These are phyloP conservation scores for Oxyruncus cristatus DNA, from an alignment of 2,113 vertebrate genomes.

Conservation along the genomic window DNA sequence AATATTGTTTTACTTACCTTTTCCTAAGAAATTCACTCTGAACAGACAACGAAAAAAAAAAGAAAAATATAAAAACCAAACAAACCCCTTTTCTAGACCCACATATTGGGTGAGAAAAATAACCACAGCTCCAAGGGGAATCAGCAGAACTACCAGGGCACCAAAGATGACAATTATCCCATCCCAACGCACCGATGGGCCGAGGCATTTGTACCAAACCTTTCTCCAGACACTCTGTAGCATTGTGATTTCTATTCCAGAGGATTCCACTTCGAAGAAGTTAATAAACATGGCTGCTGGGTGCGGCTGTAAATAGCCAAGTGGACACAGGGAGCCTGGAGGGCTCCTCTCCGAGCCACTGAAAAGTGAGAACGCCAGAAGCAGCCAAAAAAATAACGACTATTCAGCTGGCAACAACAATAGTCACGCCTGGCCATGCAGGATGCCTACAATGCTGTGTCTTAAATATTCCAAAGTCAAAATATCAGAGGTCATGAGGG, in stretches of 20 bases:
- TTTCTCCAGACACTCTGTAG: background rate
- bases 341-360: background rate
- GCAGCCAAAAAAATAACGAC: background rate
- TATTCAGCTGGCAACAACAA: slow-evolving; percentile 55
- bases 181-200: rapidly evolving
- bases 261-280: background rate
- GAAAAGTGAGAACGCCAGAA: slow-evolving; percentile 19
- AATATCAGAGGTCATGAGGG: background rate
- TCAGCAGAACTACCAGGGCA: background rate
- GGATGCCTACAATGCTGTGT: background rate
- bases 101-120: background rate
- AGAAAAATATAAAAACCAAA: background rate
- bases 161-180: background rate
- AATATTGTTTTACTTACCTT: background rate
- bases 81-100: background rate
- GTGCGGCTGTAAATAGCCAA: background rate
- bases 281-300: background rate
- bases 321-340: background rate
- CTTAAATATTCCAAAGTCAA: background rate
- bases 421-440: background rate
- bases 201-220: background rate
- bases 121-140: background rate
- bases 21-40: background rate
- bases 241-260: rapidly evolving
- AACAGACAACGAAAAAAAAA: background rate